Evolutionary conservation across 2,888 invertebrate species (phyloP), one percentile per base, ranked within the genome.

Genomic region (Flexamia atlantica): DNA sequence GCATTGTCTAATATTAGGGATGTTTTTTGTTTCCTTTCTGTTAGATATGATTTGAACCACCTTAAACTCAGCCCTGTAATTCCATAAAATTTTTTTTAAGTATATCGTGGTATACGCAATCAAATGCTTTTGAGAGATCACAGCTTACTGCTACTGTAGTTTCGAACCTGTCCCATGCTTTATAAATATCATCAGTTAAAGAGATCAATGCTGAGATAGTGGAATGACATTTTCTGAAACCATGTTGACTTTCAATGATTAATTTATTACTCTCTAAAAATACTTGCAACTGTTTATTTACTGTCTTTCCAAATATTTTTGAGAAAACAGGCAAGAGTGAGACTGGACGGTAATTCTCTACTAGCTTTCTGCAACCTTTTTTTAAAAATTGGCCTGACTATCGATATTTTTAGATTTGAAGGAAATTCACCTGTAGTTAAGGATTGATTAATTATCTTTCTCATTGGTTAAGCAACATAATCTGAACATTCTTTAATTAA

Each of bases 41-140:
- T 42, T 42, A 82, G 23, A 32, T 70, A 82, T 3, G 82, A 82
- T 17, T 60, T 23, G 7, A 82, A 68, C 68, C 70, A 81, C 5
- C 17, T 57, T 4, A 36, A 23, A 42, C 46, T 20, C 36, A 46
- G 23, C 25, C 40, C 82, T 40, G 12, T 82, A 20, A 82, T 70
- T 12, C 70, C 68, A 20, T 68, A 68, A 0, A 46, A 17, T 30
- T 82, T 82, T 82, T 40, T 68, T n/a, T 17, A n/a, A 70, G 82
- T 0, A 81, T 42, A 60, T 57, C 64, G 25, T 82, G 82, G 50
- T 42, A 28, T 36, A 82, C 70, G 70, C 64, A 70, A 42, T 82
- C 70, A 30, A 82, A 82, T 17, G 68, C 70, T 30, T 82, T 82
- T 60, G 82, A 82, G n/a, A 82, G 30, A 20, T 82, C 25, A 68